Conservation (phyloP, 2,113 vertebrate genomes). For the Apeltes quadracus region DNA sequence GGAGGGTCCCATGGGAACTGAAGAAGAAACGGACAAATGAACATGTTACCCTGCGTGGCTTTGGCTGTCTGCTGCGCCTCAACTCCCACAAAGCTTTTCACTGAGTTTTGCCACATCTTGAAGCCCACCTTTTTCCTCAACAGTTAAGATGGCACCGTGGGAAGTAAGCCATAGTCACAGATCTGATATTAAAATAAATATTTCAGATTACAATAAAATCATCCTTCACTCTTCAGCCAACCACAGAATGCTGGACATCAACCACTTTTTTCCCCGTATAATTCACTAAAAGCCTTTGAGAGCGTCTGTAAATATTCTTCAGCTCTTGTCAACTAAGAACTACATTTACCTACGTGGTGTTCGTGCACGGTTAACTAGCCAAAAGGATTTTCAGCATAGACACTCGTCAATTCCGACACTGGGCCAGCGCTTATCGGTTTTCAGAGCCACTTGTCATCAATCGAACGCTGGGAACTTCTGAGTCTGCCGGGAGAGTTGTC, state of each 20-base stretch:
- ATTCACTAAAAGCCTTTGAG: slow-evolving; percentile 2
- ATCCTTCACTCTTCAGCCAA: background rate
- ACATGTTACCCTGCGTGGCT: slow-evolving; percentile 67
- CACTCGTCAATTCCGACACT: slow-evolving; percentile 28
- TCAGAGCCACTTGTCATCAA: slow-evolving; percentile 34
- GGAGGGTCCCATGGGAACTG: slow-evolving; percentile 55
- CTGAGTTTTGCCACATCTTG: slow-evolving; percentile 40
- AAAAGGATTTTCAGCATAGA: slow-evolving; percentile 30
- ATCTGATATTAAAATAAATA: background rate
- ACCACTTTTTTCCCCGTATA: background rate
- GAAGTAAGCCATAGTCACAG: background rate
- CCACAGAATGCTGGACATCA: background rate
- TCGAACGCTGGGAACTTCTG: slow-evolving; percentile 37
- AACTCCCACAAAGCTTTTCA: slow-evolving; percentile 49
- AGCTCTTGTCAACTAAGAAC: slow-evolving; percentile 6
- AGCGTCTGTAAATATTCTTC: slow-evolving; percentile 34
- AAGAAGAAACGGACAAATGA: slow-evolving; percentile 79
- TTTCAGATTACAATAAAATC: background rate
- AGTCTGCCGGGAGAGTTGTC: slow-evolving; percentile 38
- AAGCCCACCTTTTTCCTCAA: slow-evolving; percentile 16
- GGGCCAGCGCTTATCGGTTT: slow-evolving; percentile 29
- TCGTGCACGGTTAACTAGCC: slow-evolving; percentile 38
- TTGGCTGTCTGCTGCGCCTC: slow-evolving; percentile 65
- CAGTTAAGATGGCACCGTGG: slow-evolving; percentile 14
- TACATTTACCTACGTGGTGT: slow-evolving; percentile 3